A percentile compares a stretch with the other conserved stretches of the same genome.
phyloP scores from a whole-genome alignment of 2,113 vertebrate genomes.

The Artemisiospiza belli region DNA sequence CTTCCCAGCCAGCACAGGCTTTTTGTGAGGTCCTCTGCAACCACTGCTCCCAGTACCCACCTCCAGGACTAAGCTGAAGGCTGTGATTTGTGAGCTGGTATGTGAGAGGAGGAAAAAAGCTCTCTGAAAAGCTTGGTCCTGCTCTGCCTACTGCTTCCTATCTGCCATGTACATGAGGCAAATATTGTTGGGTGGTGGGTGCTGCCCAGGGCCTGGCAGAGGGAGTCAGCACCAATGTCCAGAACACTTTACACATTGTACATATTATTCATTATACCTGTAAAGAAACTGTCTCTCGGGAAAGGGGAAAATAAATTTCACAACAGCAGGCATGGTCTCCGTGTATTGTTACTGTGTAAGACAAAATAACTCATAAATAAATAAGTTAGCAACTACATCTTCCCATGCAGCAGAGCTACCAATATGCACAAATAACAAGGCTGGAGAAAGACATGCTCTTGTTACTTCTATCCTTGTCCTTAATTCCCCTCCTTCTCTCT shows the following conservation, averaged over 20 bases:
- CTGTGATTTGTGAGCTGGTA: not conserved
- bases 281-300: not conserved
- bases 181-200: not conserved
- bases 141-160: not conserved
- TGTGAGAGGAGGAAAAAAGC: not conserved
- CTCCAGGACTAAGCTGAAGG: not conserved
- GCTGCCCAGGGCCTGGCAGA: not conserved
- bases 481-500: not conserved
- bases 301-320: not conserved
- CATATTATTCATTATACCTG: not conserved
- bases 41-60: not conserved
- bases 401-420: not conserved
- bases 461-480: conserved; percentile 29
- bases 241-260: not conserved
- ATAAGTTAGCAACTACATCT: not conserved
- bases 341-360: rapidly evolving
- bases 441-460: not conserved
- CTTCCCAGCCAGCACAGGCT: not conserved
- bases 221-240: not conserved
- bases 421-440: not conserved
- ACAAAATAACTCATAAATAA: not conserved
- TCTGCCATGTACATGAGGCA: not conserved
- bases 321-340: not conserved
- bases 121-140: not conserved
- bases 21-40: not conserved